A percentile compares a stretch with the other conserved stretches of the same genome.
Evolutionary conservation across 1,140 invertebrate genomes (phyloP).

Genomic region (Eulimnadia texana): DNA sequence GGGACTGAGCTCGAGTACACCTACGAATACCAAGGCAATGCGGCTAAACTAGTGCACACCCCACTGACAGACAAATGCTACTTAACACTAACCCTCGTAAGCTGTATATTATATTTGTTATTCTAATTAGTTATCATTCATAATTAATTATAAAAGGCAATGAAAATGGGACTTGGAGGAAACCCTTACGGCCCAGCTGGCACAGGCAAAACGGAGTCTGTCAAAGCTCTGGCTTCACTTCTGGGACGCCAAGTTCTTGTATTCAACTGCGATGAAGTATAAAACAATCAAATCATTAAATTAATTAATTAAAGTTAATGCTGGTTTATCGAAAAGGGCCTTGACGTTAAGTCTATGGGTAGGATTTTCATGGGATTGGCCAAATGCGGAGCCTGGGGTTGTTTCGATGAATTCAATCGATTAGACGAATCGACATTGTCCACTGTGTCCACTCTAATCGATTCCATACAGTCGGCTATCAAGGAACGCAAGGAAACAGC

Average conservation of each 20-base stretch:
- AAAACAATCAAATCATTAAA: slow-evolving; percentile 3
- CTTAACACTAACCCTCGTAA: slow-evolving; percentile 77
- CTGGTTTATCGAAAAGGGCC: slow-evolving; percentile 43
- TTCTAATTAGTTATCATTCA: slow-evolving; percentile 19
- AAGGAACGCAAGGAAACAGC: slow-evolving; percentile 45
- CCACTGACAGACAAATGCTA: slow-evolving; percentile 91
- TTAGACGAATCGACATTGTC: slow-evolving; percentile 84
- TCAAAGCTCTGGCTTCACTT: slow-evolving; percentile 81
- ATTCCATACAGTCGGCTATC: slow-evolving; percentile 72
- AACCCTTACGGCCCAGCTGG: slow-evolving; percentile 98
- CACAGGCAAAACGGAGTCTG: slow-evolving; percentile 94
- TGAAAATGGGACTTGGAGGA: slow-evolving; percentile 89
- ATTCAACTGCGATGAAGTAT: slow-evolving; percentile 93
- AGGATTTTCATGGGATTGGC: slow-evolving; percentile 82
- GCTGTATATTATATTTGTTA: neutral
- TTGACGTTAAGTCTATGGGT: slow-evolving; percentile 86
- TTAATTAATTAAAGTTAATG: neutral
- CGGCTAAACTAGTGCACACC: slow-evolving; percentile 79
- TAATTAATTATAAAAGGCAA: slow-evolving; percentile 41
- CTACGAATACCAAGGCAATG: slow-evolving; percentile 94
- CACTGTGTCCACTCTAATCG: slow-evolving; percentile 77
- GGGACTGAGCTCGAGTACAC: slow-evolving; percentile 88
- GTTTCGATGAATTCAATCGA: slow-evolving; percentile 97
- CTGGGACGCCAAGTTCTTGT: slow-evolving; percentile 85
- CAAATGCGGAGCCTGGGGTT: slow-evolving; percentile 93